A percentile compares a stretch with the other conserved stretches of the same genome.
These are phyloP conservation scores for Camptogramma bilineatum DNA, from an alignment of 2,888 invertebrate genomes.

Conservation along the genomic window DNA sequence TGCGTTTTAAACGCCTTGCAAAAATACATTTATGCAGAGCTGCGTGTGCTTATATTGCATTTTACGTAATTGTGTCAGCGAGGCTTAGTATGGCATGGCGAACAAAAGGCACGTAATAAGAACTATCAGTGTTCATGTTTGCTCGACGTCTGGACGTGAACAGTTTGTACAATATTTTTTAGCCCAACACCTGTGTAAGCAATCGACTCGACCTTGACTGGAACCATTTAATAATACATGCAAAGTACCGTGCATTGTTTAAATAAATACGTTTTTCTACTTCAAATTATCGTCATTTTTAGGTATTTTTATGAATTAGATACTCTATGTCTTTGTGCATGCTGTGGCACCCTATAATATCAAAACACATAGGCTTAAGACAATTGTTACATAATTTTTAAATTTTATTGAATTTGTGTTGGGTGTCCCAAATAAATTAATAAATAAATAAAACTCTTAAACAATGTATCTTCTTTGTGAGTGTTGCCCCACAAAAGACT, in stretches of 20 bases:
- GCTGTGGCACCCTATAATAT: too few relatives aligned
- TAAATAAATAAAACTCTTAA: conserved; percentile 4
- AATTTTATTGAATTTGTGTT: too few relatives aligned
- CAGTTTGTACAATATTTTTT: conserved; percentile 41
- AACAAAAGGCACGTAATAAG: conserved; percentile 42
- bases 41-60: conserved; percentile 33
- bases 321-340: too few relatives aligned
- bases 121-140: conserved; percentile 39
- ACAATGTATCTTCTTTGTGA: not conserved
- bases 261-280: conserved; percentile 2
- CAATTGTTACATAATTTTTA: too few relatives aligned
- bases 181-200: conserved; percentile 59
- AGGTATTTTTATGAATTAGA: not conserved
- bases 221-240: conserved; percentile 40
- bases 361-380: too few relatives aligned
- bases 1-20: conserved; percentile 7
- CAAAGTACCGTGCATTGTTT: conserved; percentile 22
- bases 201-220: conserved; percentile 58
- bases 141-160: conserved; percentile 43
- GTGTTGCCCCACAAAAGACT: conserved; percentile 12
- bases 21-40: conserved; percentile 27
- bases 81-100: conserved; percentile 21
- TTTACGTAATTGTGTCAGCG: conserved; percentile 34
- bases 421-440: too few relatives aligned
- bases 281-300: not conserved